Evolutionary conservation across 35 echinoderm and acorn worm genomes (phyloP).

Genomic region (Diadema setosum): DNA sequence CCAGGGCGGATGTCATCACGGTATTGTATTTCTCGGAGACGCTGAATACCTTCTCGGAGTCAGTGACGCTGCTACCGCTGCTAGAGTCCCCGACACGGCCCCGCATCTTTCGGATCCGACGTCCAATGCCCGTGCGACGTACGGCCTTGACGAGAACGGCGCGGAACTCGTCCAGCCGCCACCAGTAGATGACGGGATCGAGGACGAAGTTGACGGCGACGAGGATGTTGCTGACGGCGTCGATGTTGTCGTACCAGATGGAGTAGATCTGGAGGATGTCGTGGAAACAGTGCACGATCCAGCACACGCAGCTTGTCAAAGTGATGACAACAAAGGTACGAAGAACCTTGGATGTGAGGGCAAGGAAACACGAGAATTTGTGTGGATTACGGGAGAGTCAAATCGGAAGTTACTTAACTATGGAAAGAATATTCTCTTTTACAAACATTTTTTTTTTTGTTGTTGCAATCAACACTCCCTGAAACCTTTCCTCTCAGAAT

Average conservation of each 20-base stretch:
- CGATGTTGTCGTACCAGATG: background rate
- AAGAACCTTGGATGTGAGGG: background rate
- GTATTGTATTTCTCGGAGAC: background rate
- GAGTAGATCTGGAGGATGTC: conserved; percentile 14
- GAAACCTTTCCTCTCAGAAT: too few species aligned
- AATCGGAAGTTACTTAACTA: background rate
- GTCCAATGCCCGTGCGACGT: background rate
- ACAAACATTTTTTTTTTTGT: too few species aligned
- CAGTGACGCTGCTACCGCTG: too few species aligned
- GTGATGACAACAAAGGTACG: background rate
- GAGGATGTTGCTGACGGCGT: conserved; percentile 20
- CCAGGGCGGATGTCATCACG: too few species aligned
- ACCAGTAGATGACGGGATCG: conserved; percentile 16
- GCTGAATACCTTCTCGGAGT: background rate
- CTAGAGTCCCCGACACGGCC: background rate
- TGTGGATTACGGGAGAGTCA: background rate
- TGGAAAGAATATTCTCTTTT: too few species aligned
- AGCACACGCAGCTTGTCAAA: background rate
- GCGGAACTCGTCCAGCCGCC: background rate
- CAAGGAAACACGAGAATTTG: background rate
- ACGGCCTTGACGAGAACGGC: background rate
- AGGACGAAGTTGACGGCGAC: conserved; percentile 10
- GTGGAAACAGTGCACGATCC: conserved; percentile 22
- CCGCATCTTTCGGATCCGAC: background rate
- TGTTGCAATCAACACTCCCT: too few species aligned